Percentiles rank a stretch among this genome's conserved stretches.
phyloP scores from a whole-genome alignment of 2,113 vertebrate genomes.

The Pseudonaja textilis region DNA sequence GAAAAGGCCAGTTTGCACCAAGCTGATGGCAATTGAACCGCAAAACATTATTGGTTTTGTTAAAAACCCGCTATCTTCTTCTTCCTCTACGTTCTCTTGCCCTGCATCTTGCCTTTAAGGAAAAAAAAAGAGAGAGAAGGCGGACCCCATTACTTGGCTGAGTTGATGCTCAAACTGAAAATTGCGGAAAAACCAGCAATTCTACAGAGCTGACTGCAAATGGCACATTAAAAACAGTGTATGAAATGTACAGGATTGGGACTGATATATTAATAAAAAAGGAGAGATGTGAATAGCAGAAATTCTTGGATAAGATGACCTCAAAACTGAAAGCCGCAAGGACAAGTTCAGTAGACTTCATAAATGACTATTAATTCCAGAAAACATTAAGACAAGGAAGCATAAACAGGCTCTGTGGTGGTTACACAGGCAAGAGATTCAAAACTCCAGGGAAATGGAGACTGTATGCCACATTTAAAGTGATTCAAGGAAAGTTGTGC shows the following conservation, averaged over 20 bases:
- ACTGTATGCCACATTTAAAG: background rate
- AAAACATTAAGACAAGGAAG: background rate
- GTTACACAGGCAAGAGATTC: background rate
- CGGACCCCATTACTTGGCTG: background rate
- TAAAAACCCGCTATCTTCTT: background rate
- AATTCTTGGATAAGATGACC: background rate
- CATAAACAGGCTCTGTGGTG: background rate
- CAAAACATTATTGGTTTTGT: background rate
- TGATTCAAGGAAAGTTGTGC: background rate
- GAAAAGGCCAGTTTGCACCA: background rate
- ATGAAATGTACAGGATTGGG: background rate
- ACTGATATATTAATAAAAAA: background rate
- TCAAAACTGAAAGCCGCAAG: background rate
- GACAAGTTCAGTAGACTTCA: background rate
- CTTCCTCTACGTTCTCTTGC: background rate
- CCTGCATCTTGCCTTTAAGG: background rate
- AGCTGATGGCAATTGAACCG: background rate
- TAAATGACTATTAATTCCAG: background rate
- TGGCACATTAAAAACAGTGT: background rate
- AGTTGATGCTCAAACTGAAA: background rate
- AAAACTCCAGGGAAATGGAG: background rate
- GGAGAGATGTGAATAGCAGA: background rate
- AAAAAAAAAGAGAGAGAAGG: rapidly evolving
- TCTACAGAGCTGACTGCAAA: background rate
- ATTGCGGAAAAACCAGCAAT: background rate